Evolutionary conservation across 2,797 vertebrate species (phyloP).

Genomic region (Anguilla obscura): DNA sequence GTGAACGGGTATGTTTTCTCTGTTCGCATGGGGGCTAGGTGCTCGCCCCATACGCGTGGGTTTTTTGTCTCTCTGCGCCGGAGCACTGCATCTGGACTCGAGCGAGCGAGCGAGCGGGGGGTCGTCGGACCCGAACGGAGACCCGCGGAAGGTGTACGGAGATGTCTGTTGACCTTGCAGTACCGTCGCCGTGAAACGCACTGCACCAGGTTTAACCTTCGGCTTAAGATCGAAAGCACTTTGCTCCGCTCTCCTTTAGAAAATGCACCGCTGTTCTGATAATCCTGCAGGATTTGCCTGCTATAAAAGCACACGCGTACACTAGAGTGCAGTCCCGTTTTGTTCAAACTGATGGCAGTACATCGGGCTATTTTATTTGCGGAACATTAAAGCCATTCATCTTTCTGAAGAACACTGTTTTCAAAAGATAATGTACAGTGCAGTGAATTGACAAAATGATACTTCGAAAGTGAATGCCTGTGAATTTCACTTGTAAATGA

Average conservation of each 20-base stretch:
- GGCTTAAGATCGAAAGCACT: background rate
- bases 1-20: background rate
- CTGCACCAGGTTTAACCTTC: background rate
- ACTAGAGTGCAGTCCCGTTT: background rate
- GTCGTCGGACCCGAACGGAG: background rate
- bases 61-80: background rate
- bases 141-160: background rate
- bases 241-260: background rate
- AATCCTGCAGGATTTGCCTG: background rate
- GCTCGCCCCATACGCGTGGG: background rate
- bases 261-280: background rate
- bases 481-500: background rate
- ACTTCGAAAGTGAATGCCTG: background rate
- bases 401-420: background rate
- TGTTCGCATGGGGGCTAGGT: background rate
- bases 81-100: background rate
- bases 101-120: background rate
- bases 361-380: background rate
- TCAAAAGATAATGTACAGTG: background rate
- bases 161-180: background rate
- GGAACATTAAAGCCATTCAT: background rate
- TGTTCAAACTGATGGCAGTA: background rate
- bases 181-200: background rate
- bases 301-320: background rate
- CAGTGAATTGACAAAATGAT: background rate